Conservation (phyloP, 2,113 vertebrate species). For the Larimichthys crocea region DNA sequence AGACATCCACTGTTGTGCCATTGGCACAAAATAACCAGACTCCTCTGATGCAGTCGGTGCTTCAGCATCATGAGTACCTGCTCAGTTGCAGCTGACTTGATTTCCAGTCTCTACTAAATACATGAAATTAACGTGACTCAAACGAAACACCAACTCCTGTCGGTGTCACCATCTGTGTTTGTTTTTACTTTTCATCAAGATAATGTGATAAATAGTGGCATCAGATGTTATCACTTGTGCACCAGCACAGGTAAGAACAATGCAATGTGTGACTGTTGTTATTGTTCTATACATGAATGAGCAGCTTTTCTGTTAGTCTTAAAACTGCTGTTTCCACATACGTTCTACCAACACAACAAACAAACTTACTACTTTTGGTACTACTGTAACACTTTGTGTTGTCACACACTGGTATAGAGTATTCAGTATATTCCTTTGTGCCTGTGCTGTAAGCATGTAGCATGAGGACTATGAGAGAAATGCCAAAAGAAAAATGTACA, state of each 20-base stretch:
- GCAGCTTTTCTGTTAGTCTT: neutral
- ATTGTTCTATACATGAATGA: too few relatives aligned
- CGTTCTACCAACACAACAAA: neutral
- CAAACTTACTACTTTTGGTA: neutral
- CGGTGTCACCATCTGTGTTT: neutral
- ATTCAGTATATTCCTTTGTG: neutral
- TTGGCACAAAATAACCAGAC: neutral
- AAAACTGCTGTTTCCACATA: neutral
- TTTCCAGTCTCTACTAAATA: neutral
- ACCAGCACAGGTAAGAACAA: neutral
- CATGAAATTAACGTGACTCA: neutral
- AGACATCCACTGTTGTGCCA: slow-evolving; percentile 6
- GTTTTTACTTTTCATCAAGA: neutral
- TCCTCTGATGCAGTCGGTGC: slow-evolving; percentile 7
- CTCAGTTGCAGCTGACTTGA: slow-evolving; percentile 6
- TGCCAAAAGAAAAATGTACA: neutral
- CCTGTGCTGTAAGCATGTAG: neutral
- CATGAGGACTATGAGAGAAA: neutral
- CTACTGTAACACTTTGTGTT: neutral
- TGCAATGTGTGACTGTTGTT: too few relatives aligned
- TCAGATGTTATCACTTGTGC: neutral
- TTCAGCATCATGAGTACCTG: neutral
- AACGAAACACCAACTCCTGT: neutral
- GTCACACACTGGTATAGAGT: neutral
- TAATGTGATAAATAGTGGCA: neutral